These are phyloP conservation scores for Ochropleura leucogaster DNA, from an alignment of 2,888 invertebrate species.

Conservation along the genomic window DNA sequence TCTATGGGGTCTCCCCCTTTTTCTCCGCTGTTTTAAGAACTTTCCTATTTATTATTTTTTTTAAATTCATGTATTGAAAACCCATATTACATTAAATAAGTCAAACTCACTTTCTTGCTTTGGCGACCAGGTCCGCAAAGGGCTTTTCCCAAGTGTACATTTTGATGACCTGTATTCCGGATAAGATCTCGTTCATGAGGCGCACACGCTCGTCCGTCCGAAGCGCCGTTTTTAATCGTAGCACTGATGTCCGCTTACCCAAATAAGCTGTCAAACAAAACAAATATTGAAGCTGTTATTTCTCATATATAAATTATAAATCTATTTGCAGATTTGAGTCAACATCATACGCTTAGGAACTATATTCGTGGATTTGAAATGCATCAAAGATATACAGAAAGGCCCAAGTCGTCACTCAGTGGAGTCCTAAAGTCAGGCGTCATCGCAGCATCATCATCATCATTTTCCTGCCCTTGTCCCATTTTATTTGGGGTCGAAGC, in stretches of 20 bases:
- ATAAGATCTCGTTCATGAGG: conserved; percentile 96
- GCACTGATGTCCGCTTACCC: conserved; percentile 94
- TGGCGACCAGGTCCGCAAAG: conserved; percentile 93
- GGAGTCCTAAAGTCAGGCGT: background rate
- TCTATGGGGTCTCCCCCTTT: background rate
- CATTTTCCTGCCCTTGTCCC: no score
- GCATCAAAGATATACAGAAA: background rate
- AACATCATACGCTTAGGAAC: background rate
- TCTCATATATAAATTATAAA: background rate
- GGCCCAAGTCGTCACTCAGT: background rate
- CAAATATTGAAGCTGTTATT: background rate
- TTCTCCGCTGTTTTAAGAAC: background rate
- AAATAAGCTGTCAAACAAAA: conserved; percentile 90
- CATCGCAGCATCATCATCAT: background rate
- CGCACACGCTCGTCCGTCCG: conserved; percentile 97
- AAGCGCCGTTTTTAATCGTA: conserved; percentile 94
- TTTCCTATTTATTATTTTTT: background rate
- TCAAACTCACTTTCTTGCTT: conserved; percentile 92
- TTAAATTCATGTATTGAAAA: no score
- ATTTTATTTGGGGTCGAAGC: no score
- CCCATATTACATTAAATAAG: no score
- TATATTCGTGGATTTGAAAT: background rate
- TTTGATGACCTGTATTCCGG: conserved; percentile 96
- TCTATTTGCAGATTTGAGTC: background rate
- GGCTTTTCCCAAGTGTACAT: conserved; percentile 98